Evolutionary conservation across 1,140 invertebrate genomes (phyloP).

Genomic region (Pachyrhynchus sulphureomaculatus): DNA sequence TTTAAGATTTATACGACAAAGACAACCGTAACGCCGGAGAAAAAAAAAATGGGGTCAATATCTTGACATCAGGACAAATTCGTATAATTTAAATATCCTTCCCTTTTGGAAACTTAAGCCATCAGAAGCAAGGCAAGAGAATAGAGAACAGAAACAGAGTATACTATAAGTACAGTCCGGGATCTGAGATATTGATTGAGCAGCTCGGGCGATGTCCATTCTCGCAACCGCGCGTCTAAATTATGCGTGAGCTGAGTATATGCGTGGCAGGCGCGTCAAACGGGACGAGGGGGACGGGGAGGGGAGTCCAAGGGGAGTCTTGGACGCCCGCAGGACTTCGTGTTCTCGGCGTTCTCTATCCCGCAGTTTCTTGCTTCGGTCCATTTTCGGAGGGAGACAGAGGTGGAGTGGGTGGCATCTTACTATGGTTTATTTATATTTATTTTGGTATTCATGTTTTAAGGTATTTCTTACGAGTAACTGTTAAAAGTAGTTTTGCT

Average conservation of each 20-base stretch:
- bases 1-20: no score
- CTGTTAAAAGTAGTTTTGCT: no score
- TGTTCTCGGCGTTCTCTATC: conserved; percentile 26
- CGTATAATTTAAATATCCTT: no score
- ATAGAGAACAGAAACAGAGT: no score
- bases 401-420: background rate
- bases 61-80: no score
- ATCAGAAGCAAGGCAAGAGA: no score
- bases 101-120: no score
- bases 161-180: conserved; percentile 33
- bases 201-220: conserved; percentile 51
- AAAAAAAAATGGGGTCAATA: no score
- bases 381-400: conserved; percentile 21
- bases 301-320: conserved; percentile 14
- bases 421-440: no score
- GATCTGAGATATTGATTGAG: conserved; percentile 50
- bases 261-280: conserved; percentile 50
- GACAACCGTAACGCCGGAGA: no score
- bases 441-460: no score
- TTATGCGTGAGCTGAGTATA: conserved; percentile 52
- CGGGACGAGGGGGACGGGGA: conserved; percentile 24
- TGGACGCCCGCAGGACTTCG: conserved; percentile 32
- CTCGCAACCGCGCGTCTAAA: conserved; percentile 49
- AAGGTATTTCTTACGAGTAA: no score
- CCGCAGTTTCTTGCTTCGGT: conserved; percentile 31